Evolutionary conservation across 2,797 vertebrate species (phyloP), one percentile per base, ranked within the genome.

Genomic region (Fringilla coelebs): DNA sequence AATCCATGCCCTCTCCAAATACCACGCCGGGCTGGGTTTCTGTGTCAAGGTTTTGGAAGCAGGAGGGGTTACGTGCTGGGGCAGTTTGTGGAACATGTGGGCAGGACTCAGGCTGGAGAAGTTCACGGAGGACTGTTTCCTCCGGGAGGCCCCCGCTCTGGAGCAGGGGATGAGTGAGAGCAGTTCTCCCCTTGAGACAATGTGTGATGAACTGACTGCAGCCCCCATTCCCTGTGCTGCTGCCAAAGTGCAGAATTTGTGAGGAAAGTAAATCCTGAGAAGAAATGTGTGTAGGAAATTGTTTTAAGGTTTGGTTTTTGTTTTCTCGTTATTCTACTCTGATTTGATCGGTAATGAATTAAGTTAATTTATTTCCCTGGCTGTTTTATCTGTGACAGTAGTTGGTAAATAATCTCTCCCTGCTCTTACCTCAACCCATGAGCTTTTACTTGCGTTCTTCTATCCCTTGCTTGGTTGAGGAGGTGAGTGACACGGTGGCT

Each of bases 201-300:
- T 0, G 0, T 29, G 7, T 34, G 10, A 46, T 36, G 34, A 48
- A 12, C 11, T 61, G 49, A 55, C 12, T 4, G 0, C 11, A 63
- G 15, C 3, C 2, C 8, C 4, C 11, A 5, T 25, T 43, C 25
- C 8, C 19, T 1, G 0, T 29, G 4, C 21, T 10, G 11, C 9
- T 57, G 25, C 51, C 21, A 10, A 57, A 7, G 15, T 2, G 17
- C 26, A 70, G 36, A 49, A 66, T 70, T 17, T 2, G 1, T 6
- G 25, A 55, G 20, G 49, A 7, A 85, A 70, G 20, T 11, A 41
- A 28, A 48, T 51, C 17, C 16, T 4, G 9, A 29, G 31, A 75
- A 72, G 25, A 51, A 61, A 6, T 1, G 2, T 3, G 7, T 5
- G 8, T 34, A 17, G 9, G 7, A 73, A 52, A 17, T 11, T 36